Evolutionary conservation across 2,888 invertebrate species (phyloP).

Genomic region (Chymomyza fuscimana): DNA sequence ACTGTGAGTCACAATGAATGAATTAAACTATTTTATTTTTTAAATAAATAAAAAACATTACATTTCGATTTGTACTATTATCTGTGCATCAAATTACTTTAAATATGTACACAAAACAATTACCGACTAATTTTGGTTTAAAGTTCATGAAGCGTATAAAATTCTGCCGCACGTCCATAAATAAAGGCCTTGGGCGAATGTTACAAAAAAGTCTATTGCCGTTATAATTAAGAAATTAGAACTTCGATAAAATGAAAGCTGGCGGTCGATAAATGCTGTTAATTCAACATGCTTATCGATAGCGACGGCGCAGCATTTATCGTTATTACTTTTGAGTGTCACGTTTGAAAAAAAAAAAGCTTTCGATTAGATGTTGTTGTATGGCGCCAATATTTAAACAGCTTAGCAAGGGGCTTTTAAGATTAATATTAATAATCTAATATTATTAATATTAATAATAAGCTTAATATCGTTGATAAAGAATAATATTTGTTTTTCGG

Average conservation of each 20-base stretch:
- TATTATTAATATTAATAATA: too few species aligned
- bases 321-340: not conserved
- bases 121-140: not conserved
- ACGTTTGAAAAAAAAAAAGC: not conserved
- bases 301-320: not conserved
- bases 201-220: not conserved
- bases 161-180: conserved; percentile 6
- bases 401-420: too few species aligned
- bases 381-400: not conserved
- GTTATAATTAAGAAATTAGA: conserved; percentile 7
- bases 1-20: not conserved
- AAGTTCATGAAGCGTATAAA: conserved; percentile 4
- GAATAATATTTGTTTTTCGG: too few species aligned
- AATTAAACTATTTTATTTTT: conserved; percentile 18
- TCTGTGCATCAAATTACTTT: conserved; percentile 43
- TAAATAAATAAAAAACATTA: not conserved
- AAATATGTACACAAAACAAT: conserved; percentile 15
- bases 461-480: too few species aligned
- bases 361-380: not conserved
- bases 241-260: not conserved
- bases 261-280: too few species aligned
- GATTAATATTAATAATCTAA: too few species aligned
- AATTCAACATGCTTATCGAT: not conserved
- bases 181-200: conserved; percentile 4
- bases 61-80: conserved; percentile 28